Percentiles rank a stretch among this genome's conserved stretches.
phyloP scores from a whole-genome alignment of 37 sponge, comb jelly and placozoan genomes.

The Agelas oroides region DNA sequence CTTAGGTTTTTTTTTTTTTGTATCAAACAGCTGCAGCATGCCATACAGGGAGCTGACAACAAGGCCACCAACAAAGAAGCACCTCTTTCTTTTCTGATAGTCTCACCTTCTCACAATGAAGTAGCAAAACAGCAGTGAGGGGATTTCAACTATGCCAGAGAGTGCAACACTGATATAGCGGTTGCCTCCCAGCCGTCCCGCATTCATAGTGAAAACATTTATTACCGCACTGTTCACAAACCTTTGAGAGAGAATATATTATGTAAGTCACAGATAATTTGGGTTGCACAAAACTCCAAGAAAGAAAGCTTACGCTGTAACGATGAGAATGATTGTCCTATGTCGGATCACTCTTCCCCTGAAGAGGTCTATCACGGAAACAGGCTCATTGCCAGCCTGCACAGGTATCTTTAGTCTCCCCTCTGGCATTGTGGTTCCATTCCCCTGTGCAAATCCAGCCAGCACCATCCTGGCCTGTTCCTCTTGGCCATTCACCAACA shows the following conservation, averaged over 20 bases:
- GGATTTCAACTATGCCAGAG: conserved; percentile 64
- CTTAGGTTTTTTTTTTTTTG: no score
- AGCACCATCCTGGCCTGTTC: conserved; percentile 60
- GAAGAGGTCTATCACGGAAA: conserved; percentile 47
- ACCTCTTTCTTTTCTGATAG: neutral
- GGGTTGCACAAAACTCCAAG: neutral
- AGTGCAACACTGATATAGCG: conserved; percentile 58
- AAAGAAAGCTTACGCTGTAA: neutral
- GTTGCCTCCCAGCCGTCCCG: conserved; percentile 57
- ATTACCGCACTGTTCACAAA: conserved; percentile 44
- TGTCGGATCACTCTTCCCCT: conserved; percentile 4
- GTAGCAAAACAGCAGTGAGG: conserved; percentile 26
- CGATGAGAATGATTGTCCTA: conserved; percentile 29
- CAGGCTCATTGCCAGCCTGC: neutral
- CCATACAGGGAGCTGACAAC: no score
- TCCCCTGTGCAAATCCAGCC: conserved; percentile 46
- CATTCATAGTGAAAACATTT: conserved; percentile 58
- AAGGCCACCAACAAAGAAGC: neutral
- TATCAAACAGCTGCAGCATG: no score
- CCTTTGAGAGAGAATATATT: conserved; percentile 23
- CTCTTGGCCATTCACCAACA: conserved; percentile 45
- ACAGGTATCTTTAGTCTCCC: conserved; percentile 14
- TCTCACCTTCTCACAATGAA: conserved; percentile 39
- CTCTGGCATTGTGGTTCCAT: conserved; percentile 42
- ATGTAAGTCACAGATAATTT: neutral